Base-by-base conservation (phyloP, 2,888 invertebrate genomes). In the Seladonia tumulorum region DNA sequence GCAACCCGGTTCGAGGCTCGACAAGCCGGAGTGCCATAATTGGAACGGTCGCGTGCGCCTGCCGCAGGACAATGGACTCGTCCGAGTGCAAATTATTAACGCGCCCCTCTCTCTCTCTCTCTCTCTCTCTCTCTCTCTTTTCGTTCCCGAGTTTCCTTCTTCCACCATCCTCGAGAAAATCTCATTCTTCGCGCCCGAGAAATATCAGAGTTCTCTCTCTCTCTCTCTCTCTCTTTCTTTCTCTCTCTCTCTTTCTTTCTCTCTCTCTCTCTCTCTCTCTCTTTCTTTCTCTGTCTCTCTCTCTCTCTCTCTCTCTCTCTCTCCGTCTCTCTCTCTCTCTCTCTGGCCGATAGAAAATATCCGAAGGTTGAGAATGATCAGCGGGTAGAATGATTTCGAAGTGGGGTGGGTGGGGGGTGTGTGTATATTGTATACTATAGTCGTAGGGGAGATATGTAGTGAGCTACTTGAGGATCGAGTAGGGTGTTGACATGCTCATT, bases 71-170 rank as follows among this genome's bases (percentile, higher is more conserved):
- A 95, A 95, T 94, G 91, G 94, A 93, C 91, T 92, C 94, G 94
- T 92, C 93, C 94, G 93, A 94, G 93, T 94, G 94, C 92, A 93
- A 94, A 94, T 94, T 94, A 94, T 94, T 94, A 94, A 94, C 92
- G 93, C 92, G 90, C 90, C 83, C 85, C 82, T 79, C 88, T 89
- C 87, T 88, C 88, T 83, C 82, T 83, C 86, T 80, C 88, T 86
- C 83, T 86, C 80, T 76, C 70, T 76, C 53, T 39, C 75, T 81
- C 63, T 49, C 75, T 35, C 73, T 63, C 79, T 63, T 14, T 29
- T 29, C 35, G 25, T 29, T 42, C 68, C 71, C 49, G 45, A 18
- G 22, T 76, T 76, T 63, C 76, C 76, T 79, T 76, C 76, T 79
- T 76, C 81, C 57, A n/a, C n/a, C 10, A 57, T 10, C 81, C 81